A percentile compares a stretch with the other conserved stretches of the same genome.
phyloP scores from a whole-genome alignment of 2,797 vertebrate genomes.

The Enteromius trimaculatus region DNA sequence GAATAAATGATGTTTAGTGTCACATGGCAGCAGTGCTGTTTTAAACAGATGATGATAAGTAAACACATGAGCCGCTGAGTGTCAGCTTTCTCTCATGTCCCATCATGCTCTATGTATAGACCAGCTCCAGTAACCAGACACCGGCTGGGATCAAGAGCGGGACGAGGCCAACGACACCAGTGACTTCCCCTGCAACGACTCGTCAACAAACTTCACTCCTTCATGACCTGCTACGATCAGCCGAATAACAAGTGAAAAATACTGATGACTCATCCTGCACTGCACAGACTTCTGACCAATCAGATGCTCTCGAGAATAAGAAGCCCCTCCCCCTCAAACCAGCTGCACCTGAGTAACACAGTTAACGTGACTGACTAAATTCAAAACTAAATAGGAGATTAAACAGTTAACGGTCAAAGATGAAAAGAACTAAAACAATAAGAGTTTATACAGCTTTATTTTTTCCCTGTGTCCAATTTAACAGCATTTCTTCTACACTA shows the following conservation, averaged over 20 bases:
- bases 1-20: neutral
- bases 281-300: neutral
- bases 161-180: slow-evolving; percentile 12
- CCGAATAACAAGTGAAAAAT: neutral
- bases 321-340: neutral
- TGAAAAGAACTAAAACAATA: neutral
- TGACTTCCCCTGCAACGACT: slow-evolving; percentile 19
- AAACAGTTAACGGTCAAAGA: neutral
- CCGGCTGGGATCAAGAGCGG: slow-evolving; percentile 41
- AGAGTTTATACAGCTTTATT: neutral
- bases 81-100: slow-evolving; percentile 53
- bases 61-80: slow-evolving; percentile 14
- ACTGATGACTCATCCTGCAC: slow-evolving; percentile 3
- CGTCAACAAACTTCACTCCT: neutral
- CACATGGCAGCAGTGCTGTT: neutral
- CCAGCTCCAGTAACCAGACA: slow-evolving; percentile 67
- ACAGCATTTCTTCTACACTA: neutral
- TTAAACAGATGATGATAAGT: neutral
- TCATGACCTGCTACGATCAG: neutral
- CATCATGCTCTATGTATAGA: slow-evolving; percentile 72
- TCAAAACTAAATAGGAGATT: neutral
- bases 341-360: neutral
- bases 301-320: neutral
- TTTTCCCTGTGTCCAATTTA: neutral
- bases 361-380: neutral